Conservation (phyloP, 2,113 vertebrate genomes). For the Eurystomus gularis region DNA sequence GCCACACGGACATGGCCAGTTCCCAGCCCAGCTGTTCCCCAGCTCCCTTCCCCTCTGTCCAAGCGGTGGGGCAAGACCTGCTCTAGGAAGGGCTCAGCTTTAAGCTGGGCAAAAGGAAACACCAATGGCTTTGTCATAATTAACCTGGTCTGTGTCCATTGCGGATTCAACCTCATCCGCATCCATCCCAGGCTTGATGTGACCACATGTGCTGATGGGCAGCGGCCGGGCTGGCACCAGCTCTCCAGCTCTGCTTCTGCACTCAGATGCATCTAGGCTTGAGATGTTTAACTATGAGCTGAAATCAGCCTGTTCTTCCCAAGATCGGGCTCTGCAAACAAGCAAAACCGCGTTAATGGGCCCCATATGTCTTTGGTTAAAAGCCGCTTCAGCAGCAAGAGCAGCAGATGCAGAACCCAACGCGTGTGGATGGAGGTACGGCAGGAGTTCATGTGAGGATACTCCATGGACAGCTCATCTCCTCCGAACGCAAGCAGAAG, state of each 20-base stretch:
- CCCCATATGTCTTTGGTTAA: slow-evolving; percentile 56
- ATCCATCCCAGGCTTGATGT: not conserved
- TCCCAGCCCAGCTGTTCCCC: not conserved
- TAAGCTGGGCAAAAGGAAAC: not conserved
- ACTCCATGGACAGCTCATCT: not conserved
- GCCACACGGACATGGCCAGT: fast-evolving
- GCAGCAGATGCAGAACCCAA: not conserved
- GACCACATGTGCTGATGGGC: fast-evolving
- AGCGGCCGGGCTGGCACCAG: not conserved
- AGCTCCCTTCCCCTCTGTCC: not conserved
- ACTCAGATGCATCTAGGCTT: not conserved
- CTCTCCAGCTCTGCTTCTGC: not conserved
- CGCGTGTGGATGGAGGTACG: not conserved
- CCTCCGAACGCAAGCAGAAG: not conserved
- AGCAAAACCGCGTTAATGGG: slow-evolving; percentile 18
- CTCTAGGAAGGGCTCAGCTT: not conserved
- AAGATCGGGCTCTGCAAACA: not conserved
- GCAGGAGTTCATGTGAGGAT: slow-evolving; percentile 43
- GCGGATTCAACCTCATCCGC: fast-evolving
- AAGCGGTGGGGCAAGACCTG: not conserved
- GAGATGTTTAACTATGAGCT: not conserved
- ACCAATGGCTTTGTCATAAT: not conserved
- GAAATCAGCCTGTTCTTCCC: not conserved
- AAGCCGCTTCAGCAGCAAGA: slow-evolving; percentile 4
- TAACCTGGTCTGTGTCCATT: not conserved